Percentiles rank a stretch among this genome's conserved stretches.
Evolutionary conservation across 2,888 invertebrate species (phyloP).

Genomic region (Eupithecia abbreviata): DNA sequence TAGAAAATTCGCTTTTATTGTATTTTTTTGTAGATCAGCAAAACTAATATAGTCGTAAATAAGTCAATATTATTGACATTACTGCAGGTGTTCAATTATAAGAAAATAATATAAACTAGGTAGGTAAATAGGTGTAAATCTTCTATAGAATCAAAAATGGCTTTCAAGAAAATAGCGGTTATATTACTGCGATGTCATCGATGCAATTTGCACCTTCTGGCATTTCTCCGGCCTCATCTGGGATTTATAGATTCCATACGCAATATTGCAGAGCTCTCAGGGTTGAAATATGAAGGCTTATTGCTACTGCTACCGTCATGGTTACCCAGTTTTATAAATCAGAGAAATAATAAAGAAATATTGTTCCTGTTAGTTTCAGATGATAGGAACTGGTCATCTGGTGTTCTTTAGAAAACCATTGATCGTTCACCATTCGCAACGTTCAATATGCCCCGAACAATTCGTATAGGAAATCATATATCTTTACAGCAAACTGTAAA

Average conservation of each 20-base stretch:
- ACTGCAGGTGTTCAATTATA: neutral
- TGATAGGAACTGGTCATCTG: neutral
- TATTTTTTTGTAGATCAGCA: neutral
- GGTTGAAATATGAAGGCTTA: conserved; percentile 13
- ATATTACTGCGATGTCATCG: conserved; percentile 13
- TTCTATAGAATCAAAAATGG: neutral
- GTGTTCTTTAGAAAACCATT: neutral
- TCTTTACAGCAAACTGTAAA: neutral
- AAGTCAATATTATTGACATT: neutral
- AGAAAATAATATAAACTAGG: neutral
- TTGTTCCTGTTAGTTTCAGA: neutral
- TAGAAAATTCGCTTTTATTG: neutral
- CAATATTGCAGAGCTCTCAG: conserved; percentile 20
- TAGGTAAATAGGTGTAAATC: neutral
- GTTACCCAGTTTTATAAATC: neutral
- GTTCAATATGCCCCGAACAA: too few relatives aligned
- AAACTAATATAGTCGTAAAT: neutral
- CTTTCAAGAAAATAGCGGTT: conserved; percentile 14
- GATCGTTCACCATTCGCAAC: neutral
- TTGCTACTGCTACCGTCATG: neutral
- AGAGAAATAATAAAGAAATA: neutral
- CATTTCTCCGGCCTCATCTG: conserved; percentile 32
- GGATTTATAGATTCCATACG: conserved; percentile 24
- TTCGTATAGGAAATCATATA: neutral
- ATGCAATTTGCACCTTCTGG: conserved; percentile 30